Evolutionary conservation across 2,888 invertebrate species (phyloP).

Genomic region (Catocala nupta): DNA sequence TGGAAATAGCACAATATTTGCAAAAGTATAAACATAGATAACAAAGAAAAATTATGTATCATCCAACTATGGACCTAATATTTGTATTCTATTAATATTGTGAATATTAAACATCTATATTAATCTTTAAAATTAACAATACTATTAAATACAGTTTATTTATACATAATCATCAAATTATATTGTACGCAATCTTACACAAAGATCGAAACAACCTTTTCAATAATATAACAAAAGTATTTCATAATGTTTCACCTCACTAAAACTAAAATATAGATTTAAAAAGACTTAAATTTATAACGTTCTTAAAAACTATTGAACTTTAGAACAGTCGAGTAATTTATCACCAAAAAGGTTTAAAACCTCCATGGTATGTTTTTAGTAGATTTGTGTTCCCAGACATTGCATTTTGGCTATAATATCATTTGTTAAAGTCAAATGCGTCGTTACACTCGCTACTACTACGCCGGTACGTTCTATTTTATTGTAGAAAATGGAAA

Average conservation of each 20-base stretch:
- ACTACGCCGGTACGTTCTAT: conserved; percentile 1
- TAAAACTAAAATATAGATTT: conserved; percentile 10
- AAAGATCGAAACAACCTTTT: too few species aligned
- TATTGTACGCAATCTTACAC: too few species aligned
- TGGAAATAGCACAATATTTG: too few species aligned
- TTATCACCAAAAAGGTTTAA: conserved; percentile 38
- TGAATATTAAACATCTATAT: too few species aligned
- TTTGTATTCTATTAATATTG: too few species aligned
- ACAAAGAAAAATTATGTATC: too few species aligned
- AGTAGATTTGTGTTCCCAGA: conserved; percentile 19
- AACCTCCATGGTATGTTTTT: conserved; percentile 42
- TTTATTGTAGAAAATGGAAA: conserved; percentile 41
- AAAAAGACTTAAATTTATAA: conserved; percentile 14
- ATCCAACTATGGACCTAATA: too few species aligned
- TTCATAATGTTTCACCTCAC: conserved; percentile 4
- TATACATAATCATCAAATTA: too few species aligned
- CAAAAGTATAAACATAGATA: too few species aligned
- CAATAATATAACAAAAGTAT: too few species aligned
- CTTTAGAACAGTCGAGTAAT: conserved; percentile 41
- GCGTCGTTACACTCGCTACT: conserved; percentile 52
- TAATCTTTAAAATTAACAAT: too few species aligned
- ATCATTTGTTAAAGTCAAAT: conserved; percentile 52
- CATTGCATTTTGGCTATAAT: conserved; percentile 18
- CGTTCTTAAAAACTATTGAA: conserved; percentile 20
- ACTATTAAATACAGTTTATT: too few species aligned